phyloP scores from a whole-genome alignment of 2,113 vertebrate species.

The Glaucomys volans region DNA sequence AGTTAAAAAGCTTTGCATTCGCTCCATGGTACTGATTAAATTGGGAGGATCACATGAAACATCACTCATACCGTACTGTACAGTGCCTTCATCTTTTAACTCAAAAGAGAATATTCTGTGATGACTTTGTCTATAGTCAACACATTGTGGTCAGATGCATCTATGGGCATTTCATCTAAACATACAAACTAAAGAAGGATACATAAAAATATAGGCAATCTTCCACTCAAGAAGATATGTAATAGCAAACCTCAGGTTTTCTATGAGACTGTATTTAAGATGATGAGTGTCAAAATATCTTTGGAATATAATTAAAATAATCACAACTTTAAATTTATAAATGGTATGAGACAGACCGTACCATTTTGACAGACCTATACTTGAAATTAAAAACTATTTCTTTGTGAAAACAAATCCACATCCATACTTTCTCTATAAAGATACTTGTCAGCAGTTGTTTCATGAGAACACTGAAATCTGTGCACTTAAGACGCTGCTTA shows the following conservation, averaged over 20 bases:
- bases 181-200: not conserved
- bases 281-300: slow-evolving; percentile 63
- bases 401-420: slow-evolving; percentile 54
- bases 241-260: not conserved
- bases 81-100: not conserved
- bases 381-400: slow-evolving; percentile 64
- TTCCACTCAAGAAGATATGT: not conserved
- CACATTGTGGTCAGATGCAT: not conserved
- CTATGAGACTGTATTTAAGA: slow-evolving; percentile 46
- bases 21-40: not conserved
- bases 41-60: not conserved
- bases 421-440: slow-evolving; percentile 31
- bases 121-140: not conserved
- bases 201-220: not conserved
- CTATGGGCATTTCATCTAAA: not conserved
- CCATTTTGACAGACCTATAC: slow-evolving; percentile 19
- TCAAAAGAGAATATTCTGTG: not conserved
- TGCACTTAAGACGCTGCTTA: slow-evolving; percentile 2
- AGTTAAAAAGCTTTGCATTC: not conserved
- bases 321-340: slow-evolving; percentile 66
- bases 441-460: slow-evolving; percentile 43
- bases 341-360: slow-evolving; percentile 46
- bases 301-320: slow-evolving; percentile 67
- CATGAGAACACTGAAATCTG: not conserved
- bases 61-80: not conserved